Evolutionary conservation across 1,140 invertebrate genomes (phyloP), one percentile per base, ranked within the genome.

Genomic region (Drosophila melanogaster): DNA sequence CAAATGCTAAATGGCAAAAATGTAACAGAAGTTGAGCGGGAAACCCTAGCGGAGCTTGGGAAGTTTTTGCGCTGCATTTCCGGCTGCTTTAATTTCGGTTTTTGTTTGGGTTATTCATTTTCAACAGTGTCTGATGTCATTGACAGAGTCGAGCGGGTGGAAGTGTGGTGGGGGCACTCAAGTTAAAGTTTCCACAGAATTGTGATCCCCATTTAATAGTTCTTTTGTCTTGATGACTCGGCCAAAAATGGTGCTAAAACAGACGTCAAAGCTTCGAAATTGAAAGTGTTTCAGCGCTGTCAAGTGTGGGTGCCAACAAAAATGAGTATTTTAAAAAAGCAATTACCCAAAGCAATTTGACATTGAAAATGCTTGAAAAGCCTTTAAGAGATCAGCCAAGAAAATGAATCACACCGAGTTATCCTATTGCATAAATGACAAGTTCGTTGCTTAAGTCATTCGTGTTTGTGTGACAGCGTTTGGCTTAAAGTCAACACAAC

Each of bases 1-100:
- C 69, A 74, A 80, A 54, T 54, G 41, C 51, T 67, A 74, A 73
- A 78, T 73, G 49, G 46, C 66, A 73, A 76, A 86, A 79, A 76
- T 86, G 79, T 86, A 86, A 86, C 83, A 87, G 79, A 67, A 86
- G 83, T 77, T 64, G 62, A 72, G 70, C 74, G 77, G 69, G 81
- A 78, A 86, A 76, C 83, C 78, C 78, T 74, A 81, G 38, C 22
- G 50, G 49, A 51, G 50, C 84, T 38, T 76, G 83, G 51, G 81
- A 69, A 72, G 50, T 75, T 65, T 70, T 74, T 22, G 53, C 55
- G 26, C 57, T 87, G 81, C 81, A 85, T 85, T 85, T 85, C 81
- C 81, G 81, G 67, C 60, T 66, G 67, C 53, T 69, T 75, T 76
- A 55, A 17, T 70, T 84, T 79, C 59, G 53, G 30, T 73, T 64